Conservation (phyloP, 2,888 invertebrate species). For the Oscheius sp. region DNA sequence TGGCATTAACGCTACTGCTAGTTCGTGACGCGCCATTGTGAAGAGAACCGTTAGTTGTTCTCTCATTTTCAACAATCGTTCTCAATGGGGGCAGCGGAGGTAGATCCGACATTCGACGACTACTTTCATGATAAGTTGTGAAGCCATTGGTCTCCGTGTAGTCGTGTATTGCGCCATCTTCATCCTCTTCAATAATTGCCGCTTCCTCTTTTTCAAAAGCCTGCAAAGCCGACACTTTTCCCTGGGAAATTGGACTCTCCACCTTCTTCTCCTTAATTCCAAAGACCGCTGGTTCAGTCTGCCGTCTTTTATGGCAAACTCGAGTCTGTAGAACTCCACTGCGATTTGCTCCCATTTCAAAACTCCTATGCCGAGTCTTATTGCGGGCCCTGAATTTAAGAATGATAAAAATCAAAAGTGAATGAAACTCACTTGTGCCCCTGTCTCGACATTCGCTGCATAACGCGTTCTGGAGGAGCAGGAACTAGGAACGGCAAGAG, state of each 20-base stretch:
- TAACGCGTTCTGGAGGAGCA: conserved; percentile 63
- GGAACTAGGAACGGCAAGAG: conserved; percentile 54
- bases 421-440: conserved; percentile 30
- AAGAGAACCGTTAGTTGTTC: conserved; percentile 25
- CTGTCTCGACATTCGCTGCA: conserved; percentile 48
- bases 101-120: conserved; percentile 24
- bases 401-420: neutral
- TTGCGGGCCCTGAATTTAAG: conserved; percentile 10
- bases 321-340: conserved; percentile 46
- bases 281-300: conserved; percentile 65
- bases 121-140: conserved; percentile 31
- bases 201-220: conserved; percentile 17
- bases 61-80: conserved; percentile 29
- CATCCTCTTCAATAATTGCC: conserved; percentile 34
- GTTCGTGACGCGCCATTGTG: conserved; percentile 23
- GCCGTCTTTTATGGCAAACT: conserved; percentile 51
- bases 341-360: conserved; percentile 54
- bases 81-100: conserved; percentile 10
- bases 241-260: neutral
- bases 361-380: conserved; percentile 42
- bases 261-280: conserved; percentile 29
- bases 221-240: neutral
- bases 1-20: neutral
- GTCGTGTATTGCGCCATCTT: conserved; percentile 33
- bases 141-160: conserved; percentile 34